Evolutionary conservation across 2,888 invertebrate genomes (phyloP), one percentile per base, ranked within the genome.

Genomic region (Lymantria monacha): DNA sequence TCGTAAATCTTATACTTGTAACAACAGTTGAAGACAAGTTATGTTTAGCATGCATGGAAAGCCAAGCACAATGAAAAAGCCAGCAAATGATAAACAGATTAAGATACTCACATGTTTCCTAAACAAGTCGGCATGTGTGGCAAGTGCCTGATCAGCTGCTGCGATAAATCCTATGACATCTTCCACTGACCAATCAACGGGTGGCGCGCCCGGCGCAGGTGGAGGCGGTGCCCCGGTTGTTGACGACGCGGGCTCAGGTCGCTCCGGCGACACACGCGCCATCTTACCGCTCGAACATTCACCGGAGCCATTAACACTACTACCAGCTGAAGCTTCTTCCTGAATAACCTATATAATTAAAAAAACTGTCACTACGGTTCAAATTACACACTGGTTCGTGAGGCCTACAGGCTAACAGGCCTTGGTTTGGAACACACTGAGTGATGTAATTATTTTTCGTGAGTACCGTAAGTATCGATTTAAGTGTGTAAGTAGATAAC

Each of bases 131-230:
- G 97, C 97, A 84, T 98, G 97, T 0, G 95, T 93, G 11, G 96
- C 95, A 46, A 98, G 92, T 46, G 95, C 95, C 37, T 95, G 94
- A 86, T 98, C 98, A 15, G 96, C 94, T 54, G 95, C 94, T 51
- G 95, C 95, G 60, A 99, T 97, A 84, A 97, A 96, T 60, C 96
- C 95, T 72, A 98, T 98, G 52, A 98, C 98, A 79, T 98, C 97
- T 76, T 98, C 98, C 22, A 98, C 97, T 12, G 96, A 95, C 99
- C 98, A 99, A 74, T 97, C 97, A 15, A 93, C 93, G 22, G 97
- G 96, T 49, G 93, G 93, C 36, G 92, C 51, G 55, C 56, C 52
- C 13, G 75, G 70, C 46, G 83, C 74, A 40, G 90, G 81, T 53
- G 92, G 74, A 15, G 88, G 87, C 50, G 84, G 92, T 66, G 81